Base-by-base conservation (phyloP, 2,113 vertebrate species). In the Pachypanchax playfairii region DNA sequence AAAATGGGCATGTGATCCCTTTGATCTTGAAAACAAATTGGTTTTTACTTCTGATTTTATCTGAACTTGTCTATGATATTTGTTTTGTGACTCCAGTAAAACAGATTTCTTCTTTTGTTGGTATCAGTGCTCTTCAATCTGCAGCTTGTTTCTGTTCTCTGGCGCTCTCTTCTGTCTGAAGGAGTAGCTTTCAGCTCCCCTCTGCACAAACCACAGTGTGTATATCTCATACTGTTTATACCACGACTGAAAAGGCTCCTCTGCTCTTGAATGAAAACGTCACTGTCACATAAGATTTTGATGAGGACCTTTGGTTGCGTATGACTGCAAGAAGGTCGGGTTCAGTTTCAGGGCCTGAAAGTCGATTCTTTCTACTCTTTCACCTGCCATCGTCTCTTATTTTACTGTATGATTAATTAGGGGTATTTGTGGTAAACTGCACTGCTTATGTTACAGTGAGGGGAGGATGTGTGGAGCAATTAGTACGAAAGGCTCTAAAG, bases 361-460 rank as follows among this genome's bases (percentile, higher is more conserved):
- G 31, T 10, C 15, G 18, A 46, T 20, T 22, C 63, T 8, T 13
- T 75, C 82, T 90, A 86, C 53, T 70, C 80, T 92, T 92, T 89
- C 91, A 88, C 75, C 57, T 65, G 85, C 90, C 79, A 87, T 92
- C 91, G 9, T 29, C 69, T 56, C 55, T 88, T 78, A 82, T 93
- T 90, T 90, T 84, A 24, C 86, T 54, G 42, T 75, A 89, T 93
- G 92, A 93, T 93, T 88, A 91, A 93, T 93, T 90, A 90, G 80
- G 87, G 87, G 77, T 84, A 83, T 79, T 85, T 77, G 80, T 88
- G 90, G 84, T 83, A 67, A 89, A 87, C 80, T 77, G 80, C 82
- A 83, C 88, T 63, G 88, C 89, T 93, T 84, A 57, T 69, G 72
- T 93, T 93, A 89, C 92, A 78, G 75, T 31, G 52, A 58, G 59